A percentile compares a stretch with the other conserved stretches of the same genome.
Evolutionary conservation across 2,797 vertebrate species (phyloP).

Genomic region (Spondyliosoma cantharus): DNA sequence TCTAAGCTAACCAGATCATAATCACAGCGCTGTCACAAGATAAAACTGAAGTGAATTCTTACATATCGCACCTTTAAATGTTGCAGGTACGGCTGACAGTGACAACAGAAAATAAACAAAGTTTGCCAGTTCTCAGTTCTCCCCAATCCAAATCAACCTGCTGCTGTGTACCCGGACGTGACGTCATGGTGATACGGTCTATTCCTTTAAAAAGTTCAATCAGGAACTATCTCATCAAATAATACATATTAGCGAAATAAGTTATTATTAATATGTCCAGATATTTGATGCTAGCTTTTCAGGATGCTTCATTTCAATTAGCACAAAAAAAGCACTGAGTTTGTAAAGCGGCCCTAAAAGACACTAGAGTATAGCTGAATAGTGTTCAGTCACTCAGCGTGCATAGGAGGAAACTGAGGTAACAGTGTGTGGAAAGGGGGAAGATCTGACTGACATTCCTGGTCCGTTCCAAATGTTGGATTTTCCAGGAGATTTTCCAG

Average conservation of each 20-base stretch:
- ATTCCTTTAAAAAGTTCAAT: neutral
- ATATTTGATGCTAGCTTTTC: neutral
- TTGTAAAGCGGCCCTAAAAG: neutral
- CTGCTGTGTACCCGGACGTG: too few species aligned
- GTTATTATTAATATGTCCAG: neutral
- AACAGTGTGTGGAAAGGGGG: conserved; percentile 52
- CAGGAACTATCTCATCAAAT: neutral
- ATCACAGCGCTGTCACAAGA: too few species aligned
- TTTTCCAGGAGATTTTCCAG: conserved; percentile 83
- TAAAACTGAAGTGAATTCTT: too few species aligned
- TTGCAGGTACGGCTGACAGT: too few species aligned
- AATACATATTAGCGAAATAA: neutral
- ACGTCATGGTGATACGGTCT: too few species aligned
- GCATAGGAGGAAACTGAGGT: conserved; percentile 57
- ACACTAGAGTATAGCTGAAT: neutral
- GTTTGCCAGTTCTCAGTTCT: too few species aligned
- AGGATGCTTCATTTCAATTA: conserved; percentile 6
- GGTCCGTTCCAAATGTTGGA: conserved; percentile 68
- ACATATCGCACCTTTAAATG: too few species aligned
- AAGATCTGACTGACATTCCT: conserved; percentile 68
- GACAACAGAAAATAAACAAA: too few species aligned
- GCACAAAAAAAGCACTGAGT: neutral
- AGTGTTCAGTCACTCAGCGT: conserved; percentile 52
- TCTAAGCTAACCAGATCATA: too few species aligned
- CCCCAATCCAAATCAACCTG: too few species aligned